phyloP scores from a whole-genome alignment of 2,113 vertebrate genomes.

The Microtus ochrogaster region DNA sequence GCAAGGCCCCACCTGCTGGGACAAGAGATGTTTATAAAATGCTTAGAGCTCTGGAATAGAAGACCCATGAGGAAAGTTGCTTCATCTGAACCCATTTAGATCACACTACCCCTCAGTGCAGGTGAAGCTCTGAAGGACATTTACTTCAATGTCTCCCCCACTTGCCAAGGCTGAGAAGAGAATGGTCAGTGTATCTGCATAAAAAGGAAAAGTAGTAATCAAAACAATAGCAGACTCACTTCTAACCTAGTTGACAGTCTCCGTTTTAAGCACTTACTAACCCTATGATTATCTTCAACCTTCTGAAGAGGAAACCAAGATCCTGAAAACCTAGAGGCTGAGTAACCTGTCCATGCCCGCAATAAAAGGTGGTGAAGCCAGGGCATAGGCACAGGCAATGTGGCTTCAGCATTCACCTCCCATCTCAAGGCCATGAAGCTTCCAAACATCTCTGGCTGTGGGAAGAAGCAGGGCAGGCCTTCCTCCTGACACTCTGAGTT shows the following conservation, averaged over 20 bases:
- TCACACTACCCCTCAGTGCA: rapidly evolving
- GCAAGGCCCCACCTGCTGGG: neutral
- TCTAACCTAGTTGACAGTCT: neutral
- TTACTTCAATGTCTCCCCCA: neutral
- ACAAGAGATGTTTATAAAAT: neutral
- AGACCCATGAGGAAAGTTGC: no score
- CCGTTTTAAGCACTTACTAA: neutral
- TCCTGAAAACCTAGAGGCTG: neutral
- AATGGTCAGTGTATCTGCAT: neutral
- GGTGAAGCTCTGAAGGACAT: neutral
- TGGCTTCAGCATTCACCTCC: no score
- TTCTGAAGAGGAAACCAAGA: neutral
- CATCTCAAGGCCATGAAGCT: rapidly evolving
- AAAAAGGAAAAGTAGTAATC: neutral
- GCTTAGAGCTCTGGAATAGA: neutral
- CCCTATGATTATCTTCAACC: rapidly evolving
- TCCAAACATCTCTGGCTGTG: rapidly evolving
- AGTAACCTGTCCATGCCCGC: rapidly evolving
- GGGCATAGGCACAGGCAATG: rapidly evolving
- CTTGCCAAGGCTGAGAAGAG: neutral
- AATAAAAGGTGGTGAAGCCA: rapidly evolving
- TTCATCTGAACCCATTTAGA: neutral
- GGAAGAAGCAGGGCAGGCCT: neutral
- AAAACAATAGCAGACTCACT: rapidly evolving
- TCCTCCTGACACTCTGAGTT: rapidly evolving